phyloP scores from a whole-genome alignment of 2,888 invertebrate species.

The Notocelia uddmanniana region DNA sequence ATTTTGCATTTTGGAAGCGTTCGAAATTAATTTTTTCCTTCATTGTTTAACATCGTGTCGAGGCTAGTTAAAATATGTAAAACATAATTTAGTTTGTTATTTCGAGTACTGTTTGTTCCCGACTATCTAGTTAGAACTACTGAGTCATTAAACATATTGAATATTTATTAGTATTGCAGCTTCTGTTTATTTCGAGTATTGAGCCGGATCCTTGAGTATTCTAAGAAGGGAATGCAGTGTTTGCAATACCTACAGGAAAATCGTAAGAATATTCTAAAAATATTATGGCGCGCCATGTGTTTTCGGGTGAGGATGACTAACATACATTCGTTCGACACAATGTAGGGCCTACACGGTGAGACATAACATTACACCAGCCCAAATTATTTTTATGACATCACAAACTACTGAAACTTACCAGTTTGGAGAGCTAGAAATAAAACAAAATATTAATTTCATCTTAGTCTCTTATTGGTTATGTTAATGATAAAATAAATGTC shows the following conservation, averaged over 20 bases:
- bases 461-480: not conserved
- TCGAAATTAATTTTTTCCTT: constrained; percentile 63
- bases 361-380: constrained; percentile 13
- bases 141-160: constrained; percentile 50
- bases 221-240: constrained; percentile 45
- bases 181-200: constrained; percentile 39
- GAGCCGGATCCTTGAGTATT: constrained; percentile 40
- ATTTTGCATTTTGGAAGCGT: constrained; percentile 62
- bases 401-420: constrained; percentile 13
- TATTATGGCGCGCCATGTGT: constrained; percentile 26
- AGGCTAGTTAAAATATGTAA: not conserved
- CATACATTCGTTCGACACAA: constrained; percentile 39
- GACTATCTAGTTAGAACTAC: constrained; percentile 47
- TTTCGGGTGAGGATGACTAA: constrained; percentile 33
- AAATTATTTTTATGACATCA: constrained; percentile 8
- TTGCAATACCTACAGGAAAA: constrained; percentile 44
- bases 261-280: constrained; percentile 31
- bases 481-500: constrained; percentile 8
- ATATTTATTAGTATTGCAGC: constrained; percentile 47
- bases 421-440: constrained; percentile 21
- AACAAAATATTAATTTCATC: constrained; percentile 20
- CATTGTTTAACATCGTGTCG: constrained; percentile 25
- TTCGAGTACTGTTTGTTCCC: constrained; percentile 41
- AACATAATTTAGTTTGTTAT: constrained; percentile 37
- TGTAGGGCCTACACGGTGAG: constrained; percentile 27